Percentiles rank a stretch among this genome's conserved stretches.
phyloP scores from a whole-genome alignment of 2,888 invertebrate species.

The Dryococelus australis region DNA sequence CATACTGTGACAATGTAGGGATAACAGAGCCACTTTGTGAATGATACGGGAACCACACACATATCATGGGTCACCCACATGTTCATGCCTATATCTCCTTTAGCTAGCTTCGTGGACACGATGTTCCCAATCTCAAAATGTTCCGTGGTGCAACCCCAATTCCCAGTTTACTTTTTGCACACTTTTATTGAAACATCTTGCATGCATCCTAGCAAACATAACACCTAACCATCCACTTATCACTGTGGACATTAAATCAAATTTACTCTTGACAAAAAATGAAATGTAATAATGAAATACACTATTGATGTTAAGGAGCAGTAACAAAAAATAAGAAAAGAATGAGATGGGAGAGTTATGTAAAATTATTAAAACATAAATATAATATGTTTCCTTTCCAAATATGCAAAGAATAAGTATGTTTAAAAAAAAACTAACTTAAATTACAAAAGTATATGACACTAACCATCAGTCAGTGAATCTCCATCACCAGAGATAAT shows the following conservation, averaged over 20 bases:
- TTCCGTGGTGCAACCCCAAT: no score
- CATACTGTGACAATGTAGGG: no score
- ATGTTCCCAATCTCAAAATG: no score
- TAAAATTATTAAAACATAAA: not conserved
- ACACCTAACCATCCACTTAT: no score
- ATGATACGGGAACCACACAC: no score
- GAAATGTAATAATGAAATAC: not conserved
- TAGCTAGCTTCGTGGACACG: no score
- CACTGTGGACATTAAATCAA: not conserved
- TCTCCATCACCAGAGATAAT: not conserved
- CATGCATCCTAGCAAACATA: no score
- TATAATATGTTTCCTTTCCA: not conserved
- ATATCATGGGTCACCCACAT: no score
- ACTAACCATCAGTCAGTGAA: not conserved
- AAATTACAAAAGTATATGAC: not conserved
- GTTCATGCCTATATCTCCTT: no score
- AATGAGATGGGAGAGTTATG: not conserved
- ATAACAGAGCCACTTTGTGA: no score
- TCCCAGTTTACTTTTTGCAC: no score
- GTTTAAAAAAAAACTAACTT: not conserved
- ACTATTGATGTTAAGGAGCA: not conserved
- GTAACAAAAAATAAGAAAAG: not conserved
- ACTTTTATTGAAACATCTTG: no score
- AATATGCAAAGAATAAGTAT: not conserved
- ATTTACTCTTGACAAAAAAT: not conserved